Percentiles rank a stretch among this genome's conserved stretches.
These are phyloP conservation scores for Eupleurogrammus muticus DNA, from an alignment of 2,797 vertebrate genomes.

Conservation along the genomic window DNA sequence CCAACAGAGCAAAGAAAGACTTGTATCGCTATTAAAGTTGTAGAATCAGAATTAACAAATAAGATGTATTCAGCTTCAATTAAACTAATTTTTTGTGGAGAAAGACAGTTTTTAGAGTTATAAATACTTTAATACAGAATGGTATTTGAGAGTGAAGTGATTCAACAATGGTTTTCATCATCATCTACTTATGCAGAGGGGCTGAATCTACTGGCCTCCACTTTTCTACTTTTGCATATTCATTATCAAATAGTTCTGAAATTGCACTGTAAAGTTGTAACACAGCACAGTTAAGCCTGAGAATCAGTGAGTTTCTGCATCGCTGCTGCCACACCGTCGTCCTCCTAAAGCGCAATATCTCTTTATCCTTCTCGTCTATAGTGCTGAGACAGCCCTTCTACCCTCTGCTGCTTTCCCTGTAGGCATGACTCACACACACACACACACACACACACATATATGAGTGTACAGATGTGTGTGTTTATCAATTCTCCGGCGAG, in stretches of 20 bases:
- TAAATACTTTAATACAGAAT: too few species aligned
- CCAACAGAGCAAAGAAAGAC: constrained; percentile 1
- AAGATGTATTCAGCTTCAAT: too few species aligned
- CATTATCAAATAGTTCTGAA: too few species aligned
- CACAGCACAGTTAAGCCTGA: too few species aligned
- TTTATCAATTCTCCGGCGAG: constrained; percentile 80
- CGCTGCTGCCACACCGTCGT: constrained; percentile 14
- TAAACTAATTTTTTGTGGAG: too few species aligned
- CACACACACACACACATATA: neutral
- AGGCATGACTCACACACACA: constrained; percentile 50
- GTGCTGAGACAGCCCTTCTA: constrained; percentile 53
- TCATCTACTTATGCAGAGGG: too few species aligned
- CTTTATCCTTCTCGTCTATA: constrained; percentile 58
- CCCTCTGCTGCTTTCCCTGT: constrained; percentile 48
- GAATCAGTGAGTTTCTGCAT: constrained; percentile 25
- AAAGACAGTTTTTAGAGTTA: too few species aligned
- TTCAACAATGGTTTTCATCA: too few species aligned
- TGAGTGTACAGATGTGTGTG: constrained; percentile 59
- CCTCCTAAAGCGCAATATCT: constrained; percentile 44
- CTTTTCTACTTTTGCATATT: too few species aligned
- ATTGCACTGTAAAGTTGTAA: too few species aligned
- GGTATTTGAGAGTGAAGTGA: too few species aligned
- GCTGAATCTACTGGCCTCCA: too few species aligned
- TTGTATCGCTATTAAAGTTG: neutral
- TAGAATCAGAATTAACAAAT: neutral